Conservation (phyloP, 2,797 vertebrate genomes). For the Erithacus rubecula region DNA sequence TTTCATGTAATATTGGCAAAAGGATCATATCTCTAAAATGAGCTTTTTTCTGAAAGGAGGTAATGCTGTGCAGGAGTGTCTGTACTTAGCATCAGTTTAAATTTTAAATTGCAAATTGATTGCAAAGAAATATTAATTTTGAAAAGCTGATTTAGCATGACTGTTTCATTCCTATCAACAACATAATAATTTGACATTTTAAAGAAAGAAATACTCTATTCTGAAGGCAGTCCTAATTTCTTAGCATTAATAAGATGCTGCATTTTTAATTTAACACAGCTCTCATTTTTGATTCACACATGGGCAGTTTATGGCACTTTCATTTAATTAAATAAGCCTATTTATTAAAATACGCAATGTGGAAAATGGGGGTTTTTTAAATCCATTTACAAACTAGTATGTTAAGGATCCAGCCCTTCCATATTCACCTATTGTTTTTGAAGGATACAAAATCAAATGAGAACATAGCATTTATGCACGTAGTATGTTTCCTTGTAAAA, state of each 20-base stretch:
- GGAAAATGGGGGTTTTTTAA: constrained; percentile 49
- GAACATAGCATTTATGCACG: constrained; percentile 35
- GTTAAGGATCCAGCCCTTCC: constrained; percentile 31
- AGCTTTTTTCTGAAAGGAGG: constrained; percentile 61
- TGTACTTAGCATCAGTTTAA: constrained; percentile 35
- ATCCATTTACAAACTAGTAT: constrained; percentile 27
- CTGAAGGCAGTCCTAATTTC: constrained; percentile 72
- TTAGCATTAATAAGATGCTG: constrained; percentile 71
- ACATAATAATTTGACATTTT: constrained; percentile 60
- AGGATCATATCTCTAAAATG: constrained; percentile 67
- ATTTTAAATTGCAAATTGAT: constrained; percentile 63
- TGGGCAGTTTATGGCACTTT: constrained; percentile 68
- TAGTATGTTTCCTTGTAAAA: constrained; percentile 32
- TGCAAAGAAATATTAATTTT: constrained; percentile 65
- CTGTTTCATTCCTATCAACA: constrained; percentile 34
- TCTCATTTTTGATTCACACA: constrained; percentile 67
- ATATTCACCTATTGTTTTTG: constrained; percentile 37
- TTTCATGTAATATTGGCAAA: constrained; percentile 76
- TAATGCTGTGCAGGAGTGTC: constrained; percentile 1
- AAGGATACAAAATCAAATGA: constrained; percentile 31
- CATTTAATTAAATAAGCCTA: constrained; percentile 71
- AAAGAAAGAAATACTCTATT: constrained; percentile 53
- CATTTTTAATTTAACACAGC: constrained; percentile 70
- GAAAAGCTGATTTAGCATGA: constrained; percentile 68
- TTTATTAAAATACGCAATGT: constrained; percentile 56